phyloP scores from a whole-genome alignment of 2,797 vertebrate species.

The Megaceryle alcyon region DNA sequence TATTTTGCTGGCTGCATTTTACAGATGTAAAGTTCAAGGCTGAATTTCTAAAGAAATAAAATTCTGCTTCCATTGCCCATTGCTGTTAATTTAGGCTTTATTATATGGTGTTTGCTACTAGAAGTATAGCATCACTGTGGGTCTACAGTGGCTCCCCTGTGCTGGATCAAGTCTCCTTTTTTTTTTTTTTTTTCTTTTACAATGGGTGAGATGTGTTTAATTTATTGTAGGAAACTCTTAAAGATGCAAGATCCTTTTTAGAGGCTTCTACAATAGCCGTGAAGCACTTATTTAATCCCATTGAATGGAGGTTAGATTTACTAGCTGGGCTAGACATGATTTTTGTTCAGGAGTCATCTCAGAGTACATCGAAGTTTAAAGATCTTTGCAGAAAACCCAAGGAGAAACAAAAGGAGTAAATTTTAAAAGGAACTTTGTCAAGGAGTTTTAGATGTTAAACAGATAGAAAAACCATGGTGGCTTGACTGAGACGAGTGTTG shows the following conservation, averaged over 20 bases:
- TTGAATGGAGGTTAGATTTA: constrained; percentile 82
- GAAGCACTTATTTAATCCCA: constrained; percentile 81
- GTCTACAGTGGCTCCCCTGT: constrained; percentile 28
- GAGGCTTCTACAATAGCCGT: constrained; percentile 76
- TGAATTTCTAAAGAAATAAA: not conserved
- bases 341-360: constrained; percentile 81
- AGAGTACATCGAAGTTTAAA: constrained; percentile 80
- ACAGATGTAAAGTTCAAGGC: not conserved
- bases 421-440: constrained; percentile 80
- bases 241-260: constrained; percentile 75
- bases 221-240: constrained; percentile 82
- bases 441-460: constrained; percentile 77
- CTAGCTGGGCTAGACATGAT: constrained; percentile 79
- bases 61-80: not conserved
- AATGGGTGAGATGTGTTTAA: constrained; percentile 71
- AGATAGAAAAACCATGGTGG: constrained; percentile 68
- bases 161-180: not conserved
- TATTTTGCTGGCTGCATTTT: not conserved
- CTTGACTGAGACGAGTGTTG: constrained; percentile 28
- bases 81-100: not conserved
- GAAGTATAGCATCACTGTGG: constrained; percentile 7
- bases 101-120: constrained; percentile 1
- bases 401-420: constrained; percentile 78
- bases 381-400: constrained; percentile 75
- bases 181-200: constrained; percentile 8